Evolutionary conservation across 1,140 invertebrate species (phyloP).

Genomic region (Cotesia glomerata): DNA sequence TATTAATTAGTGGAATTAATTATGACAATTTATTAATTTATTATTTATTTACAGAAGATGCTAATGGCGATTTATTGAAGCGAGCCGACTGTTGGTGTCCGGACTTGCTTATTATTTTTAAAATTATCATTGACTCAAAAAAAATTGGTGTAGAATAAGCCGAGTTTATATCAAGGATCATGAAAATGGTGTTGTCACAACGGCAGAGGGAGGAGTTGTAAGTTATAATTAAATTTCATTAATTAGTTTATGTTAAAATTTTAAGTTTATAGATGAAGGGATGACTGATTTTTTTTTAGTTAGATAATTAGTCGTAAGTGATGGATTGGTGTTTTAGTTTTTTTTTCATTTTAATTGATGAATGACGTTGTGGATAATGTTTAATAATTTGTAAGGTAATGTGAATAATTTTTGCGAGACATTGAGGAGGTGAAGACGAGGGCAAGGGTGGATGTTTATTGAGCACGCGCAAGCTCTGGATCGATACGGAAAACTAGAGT

Average conservation of each 20-base stretch:
- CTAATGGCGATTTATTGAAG: conserved; percentile 45
- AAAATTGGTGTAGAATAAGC: conserved; percentile 50
- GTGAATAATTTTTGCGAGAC: conserved; percentile 20
- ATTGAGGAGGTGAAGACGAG: conserved; percentile 29
- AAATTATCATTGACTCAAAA: background rate
- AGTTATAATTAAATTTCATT: conserved; percentile 63
- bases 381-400: conserved; percentile 25
- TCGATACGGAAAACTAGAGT: conserved; percentile 46
- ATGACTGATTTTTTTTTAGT: background rate
- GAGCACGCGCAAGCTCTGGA: conserved; percentile 49
- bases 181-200: conserved; percentile 99
- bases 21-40: background rate
- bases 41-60: conserved; percentile 44
- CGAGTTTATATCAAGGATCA: conserved; percentile 67
- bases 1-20: background rate
- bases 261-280: background rate
- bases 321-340: background rate
- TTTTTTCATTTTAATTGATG: no score
- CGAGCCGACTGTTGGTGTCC: conserved; percentile 50
- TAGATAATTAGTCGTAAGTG: background rate
- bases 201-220: conserved; percentile 98
- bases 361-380: background rate
- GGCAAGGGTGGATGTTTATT: conserved; percentile 31
- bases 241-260: background rate
- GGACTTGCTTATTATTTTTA: conserved; percentile 44